Evolutionary conservation across 2,113 vertebrate genomes (phyloP).

Genomic region (Globicephala melas): DNA sequence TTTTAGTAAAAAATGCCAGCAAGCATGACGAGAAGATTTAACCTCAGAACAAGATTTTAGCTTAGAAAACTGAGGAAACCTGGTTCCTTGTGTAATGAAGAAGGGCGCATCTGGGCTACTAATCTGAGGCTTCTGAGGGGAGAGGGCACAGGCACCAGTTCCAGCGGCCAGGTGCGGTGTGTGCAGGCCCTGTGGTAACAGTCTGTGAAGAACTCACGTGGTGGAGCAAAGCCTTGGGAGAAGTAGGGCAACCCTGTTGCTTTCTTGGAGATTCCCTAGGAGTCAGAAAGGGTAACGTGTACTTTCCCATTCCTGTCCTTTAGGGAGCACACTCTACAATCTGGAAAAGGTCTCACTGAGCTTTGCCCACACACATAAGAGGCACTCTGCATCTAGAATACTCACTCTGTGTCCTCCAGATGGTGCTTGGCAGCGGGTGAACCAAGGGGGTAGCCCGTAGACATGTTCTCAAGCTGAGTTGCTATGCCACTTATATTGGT

Average conservation of each 20-base stretch:
- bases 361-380: not conserved
- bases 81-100: not conserved
- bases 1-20: not conserved
- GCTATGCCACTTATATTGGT: conserved; percentile 95
- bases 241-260: not conserved
- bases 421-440: conserved; percentile 78
- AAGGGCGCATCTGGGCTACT: not conserved
- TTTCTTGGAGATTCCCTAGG: not conserved
- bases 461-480: conserved; percentile 92
- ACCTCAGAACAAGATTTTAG: not conserved
- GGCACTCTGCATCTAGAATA: not conserved
- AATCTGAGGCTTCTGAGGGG: not conserved
- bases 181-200: not conserved
- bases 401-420: conserved; percentile 89
- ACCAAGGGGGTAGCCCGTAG: conserved; percentile 75
- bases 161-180: not conserved
- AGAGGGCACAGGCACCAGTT: not conserved
- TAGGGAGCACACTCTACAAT: not conserved
- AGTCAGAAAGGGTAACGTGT: not conserved
- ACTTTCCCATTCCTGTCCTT: not conserved
- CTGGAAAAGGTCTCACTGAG: not conserved
- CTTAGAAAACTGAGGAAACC: not conserved
- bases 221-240: not conserved
- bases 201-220: not conserved
- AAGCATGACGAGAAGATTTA: not conserved